Percentiles rank a stretch among this genome's conserved stretches.
phyloP scores from a whole-genome alignment of 2,797 vertebrate species.

The Alca torda region DNA sequence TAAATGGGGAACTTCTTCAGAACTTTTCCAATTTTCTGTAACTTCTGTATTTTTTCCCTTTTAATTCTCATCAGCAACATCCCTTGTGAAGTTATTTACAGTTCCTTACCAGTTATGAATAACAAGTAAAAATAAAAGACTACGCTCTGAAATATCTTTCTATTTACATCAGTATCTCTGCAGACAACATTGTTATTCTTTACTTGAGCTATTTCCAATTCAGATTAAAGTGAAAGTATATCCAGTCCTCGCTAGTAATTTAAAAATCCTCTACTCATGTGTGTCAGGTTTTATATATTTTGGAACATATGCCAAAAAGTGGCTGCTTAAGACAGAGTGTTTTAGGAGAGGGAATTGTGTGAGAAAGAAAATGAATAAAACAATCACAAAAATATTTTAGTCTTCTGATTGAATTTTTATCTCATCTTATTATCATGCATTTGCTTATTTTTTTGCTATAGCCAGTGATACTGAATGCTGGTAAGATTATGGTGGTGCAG shows the following conservation, averaged over 20 bases:
- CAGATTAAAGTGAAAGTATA: constrained; percentile 51
- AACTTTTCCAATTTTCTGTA: background rate
- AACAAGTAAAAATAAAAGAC: constrained; percentile 43
- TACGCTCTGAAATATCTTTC: background rate
- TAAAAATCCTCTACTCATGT: constrained; percentile 44
- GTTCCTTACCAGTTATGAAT: constrained; percentile 21
- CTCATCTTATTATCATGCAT: constrained; percentile 43
- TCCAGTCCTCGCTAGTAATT: constrained; percentile 47
- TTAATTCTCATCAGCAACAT: constrained; percentile 20
- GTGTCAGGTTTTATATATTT: constrained; percentile 15
- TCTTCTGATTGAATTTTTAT: constrained; percentile 54
- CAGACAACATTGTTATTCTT: constrained; percentile 44
- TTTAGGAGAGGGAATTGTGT: constrained; percentile 14
- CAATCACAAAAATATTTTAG: constrained; percentile 48
- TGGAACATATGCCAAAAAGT: background rate
- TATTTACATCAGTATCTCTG: constrained; percentile 46
- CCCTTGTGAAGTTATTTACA: constrained; percentile 47
- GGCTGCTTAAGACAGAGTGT: constrained; percentile 14
- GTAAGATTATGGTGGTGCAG: background rate
- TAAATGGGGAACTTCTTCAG: background rate
- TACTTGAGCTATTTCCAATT: constrained; percentile 56
- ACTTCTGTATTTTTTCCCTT: background rate
- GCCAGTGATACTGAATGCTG: background rate
- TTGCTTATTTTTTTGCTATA: background rate
- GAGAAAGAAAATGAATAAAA: constrained; percentile 48